These are phyloP conservation scores for Halichoeres trimaculatus DNA, from an alignment of 2,113 vertebrate species.

Conservation along the genomic window DNA sequence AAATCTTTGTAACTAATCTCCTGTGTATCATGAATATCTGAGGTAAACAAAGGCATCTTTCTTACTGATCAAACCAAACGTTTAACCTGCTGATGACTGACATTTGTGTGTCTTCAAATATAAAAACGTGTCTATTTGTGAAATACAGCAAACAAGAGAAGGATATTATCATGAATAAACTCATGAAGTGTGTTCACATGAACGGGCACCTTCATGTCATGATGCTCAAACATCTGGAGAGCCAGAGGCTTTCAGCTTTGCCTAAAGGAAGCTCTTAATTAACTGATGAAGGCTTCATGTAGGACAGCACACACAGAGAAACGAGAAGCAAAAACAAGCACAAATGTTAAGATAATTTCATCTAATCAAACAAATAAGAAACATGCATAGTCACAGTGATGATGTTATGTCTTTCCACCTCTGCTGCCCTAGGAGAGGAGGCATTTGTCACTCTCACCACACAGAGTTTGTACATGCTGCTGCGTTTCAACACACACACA, in stretches of 20 bases:
- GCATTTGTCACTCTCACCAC: slow-evolving; percentile 19
- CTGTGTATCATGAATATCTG: background rate
- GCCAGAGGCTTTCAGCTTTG: slow-evolving; percentile 17
- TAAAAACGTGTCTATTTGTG: background rate
- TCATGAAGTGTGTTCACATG: slow-evolving; percentile 10
- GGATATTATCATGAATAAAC: background rate
- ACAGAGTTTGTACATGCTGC: background rate
- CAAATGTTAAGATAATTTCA: background rate
- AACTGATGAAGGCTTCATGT: slow-evolving; percentile 9
- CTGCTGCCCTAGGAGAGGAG: slow-evolving; percentile 6
- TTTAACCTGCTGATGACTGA: background rate
- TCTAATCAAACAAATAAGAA: background rate
- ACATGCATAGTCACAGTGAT: background rate
- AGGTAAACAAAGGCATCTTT: background rate
- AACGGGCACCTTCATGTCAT: slow-evolving; percentile 6
- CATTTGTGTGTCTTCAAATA: background rate
- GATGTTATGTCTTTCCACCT: slow-evolving; percentile 18
- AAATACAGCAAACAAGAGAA: background rate
- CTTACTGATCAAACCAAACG: background rate
- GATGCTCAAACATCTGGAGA: slow-evolving; percentile 39
- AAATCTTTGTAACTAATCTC: too few species aligned
- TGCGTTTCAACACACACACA: slow-evolving; percentile 2
- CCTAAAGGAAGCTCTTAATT: slow-evolving; percentile 17
- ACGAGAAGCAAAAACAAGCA: background rate
- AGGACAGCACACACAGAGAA: background rate